phyloP scores from a whole-genome alignment of 2,888 invertebrate species.

The Yponomeuta sedellus region DNA sequence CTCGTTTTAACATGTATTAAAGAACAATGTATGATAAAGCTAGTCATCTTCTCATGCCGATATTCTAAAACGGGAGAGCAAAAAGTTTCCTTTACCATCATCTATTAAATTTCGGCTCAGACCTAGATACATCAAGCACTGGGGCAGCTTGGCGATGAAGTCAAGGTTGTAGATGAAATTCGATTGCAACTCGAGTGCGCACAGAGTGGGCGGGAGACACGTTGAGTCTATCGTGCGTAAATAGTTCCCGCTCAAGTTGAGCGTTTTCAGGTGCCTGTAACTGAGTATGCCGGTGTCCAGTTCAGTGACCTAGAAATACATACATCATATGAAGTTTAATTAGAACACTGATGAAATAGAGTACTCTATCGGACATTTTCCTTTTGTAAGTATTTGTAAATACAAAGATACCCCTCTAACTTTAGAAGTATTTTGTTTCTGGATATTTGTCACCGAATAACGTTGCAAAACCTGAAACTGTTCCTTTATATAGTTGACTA shows the following conservation, averaged over 20 bases:
- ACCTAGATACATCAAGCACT: conserved; percentile 64
- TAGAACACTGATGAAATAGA: too few species aligned
- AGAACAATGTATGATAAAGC: too few species aligned
- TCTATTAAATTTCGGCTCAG: conserved; percentile 65
- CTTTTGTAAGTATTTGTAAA: too few species aligned
- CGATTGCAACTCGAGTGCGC: conserved; percentile 37
- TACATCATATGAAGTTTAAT: too few species aligned
- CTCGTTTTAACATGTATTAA: too few species aligned
- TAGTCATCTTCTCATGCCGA: too few species aligned
- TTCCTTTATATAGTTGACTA: too few species aligned
- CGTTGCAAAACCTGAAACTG: too few species aligned
- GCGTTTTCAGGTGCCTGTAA: conserved; percentile 52
- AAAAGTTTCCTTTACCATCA: conserved; percentile 38
- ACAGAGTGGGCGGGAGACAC: conserved; percentile 37
- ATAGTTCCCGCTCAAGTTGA: conserved; percentile 65
- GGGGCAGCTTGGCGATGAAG: conserved; percentile 50
- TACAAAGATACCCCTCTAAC: too few species aligned
- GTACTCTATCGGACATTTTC: too few species aligned
- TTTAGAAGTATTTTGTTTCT: too few species aligned
- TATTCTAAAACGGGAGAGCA: background rate
- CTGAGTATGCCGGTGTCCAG: conserved; percentile 51
- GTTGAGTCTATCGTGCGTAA: conserved; percentile 33
- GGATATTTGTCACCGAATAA: too few species aligned
- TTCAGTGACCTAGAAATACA: conserved; percentile 56
- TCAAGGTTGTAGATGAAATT: conserved; percentile 39